Base-by-base conservation (phyloP, 2,797 vertebrate genomes). In the Oophaga sylvatica region DNA sequence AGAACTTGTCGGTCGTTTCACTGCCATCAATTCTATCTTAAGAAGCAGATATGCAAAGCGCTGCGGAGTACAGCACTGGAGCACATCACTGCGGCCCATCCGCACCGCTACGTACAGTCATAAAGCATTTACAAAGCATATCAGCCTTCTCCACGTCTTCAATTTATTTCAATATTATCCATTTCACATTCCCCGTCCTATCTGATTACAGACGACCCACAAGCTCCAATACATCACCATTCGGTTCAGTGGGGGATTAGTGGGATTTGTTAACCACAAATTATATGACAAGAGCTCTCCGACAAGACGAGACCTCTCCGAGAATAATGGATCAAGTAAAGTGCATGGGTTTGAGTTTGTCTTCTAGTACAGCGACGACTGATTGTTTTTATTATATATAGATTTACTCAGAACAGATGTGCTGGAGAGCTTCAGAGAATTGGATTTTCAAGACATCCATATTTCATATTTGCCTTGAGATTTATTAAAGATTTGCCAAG, bases 191-290 rank as follows among this genome's bases (percentile, higher is more conserved):
- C 56, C 35, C 22, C 22, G 41, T 87, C 80, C 31, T 19, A 20
- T 73, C 70, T 48, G 53, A 70, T 83, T 83, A 83, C 71, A 56
- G 73, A 60, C n/a, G 56, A 45, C 53, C 63, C 19, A 45, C 35
- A 10, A 60, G 31, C 81, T 56, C 31, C 59, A 29, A 79, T 83
- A 79, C 56, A 71, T 88, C 81, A 70, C 29, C 53, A 75, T 62
- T 35, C 63, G 41, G 29, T 79, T 17, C 29, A 70, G 31, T 45
- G n/a, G 65, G 48, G 53, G 87, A 88, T 87, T 77, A 76, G 60
- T 45, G 59, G 87, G 62, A 86, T 89, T 89, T 86, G 48, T 77
- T 67, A 86, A 82, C 41, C 73, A 63, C 77, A 81, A 75, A 63
- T 45, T 20, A 16, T 22, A 76, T 62, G 84, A 76, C 83, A 86